Base-by-base conservation (phyloP, 2,888 invertebrate species). In the Spisula subtruncata region DNA sequence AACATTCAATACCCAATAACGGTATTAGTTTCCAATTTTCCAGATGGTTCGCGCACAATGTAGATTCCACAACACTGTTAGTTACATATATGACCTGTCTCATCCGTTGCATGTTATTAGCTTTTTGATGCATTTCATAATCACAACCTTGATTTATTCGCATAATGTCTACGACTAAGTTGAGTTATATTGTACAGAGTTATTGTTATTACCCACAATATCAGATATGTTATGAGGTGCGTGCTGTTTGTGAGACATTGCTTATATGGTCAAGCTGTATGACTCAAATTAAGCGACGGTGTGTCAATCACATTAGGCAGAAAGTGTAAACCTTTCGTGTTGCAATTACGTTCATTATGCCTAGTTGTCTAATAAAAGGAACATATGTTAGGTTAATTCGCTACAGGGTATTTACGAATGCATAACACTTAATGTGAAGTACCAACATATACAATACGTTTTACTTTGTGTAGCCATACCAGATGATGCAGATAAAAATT, bases 281-380 rank as follows among this genome's bases (percentile, higher is more conserved):
- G 32, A 16, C 75, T 75, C 25, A 75, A 75, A 75, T 75, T 32
- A 35, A 75, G 35, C 75, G 16, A 32, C 75, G 75, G 75, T 32
- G 35, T 35, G 75, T 75, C 75, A 75, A 35, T 75, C 75, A 16
- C 75, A 35, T 35, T 75, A 75, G 16, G 14, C 75, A 18, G 18
- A 32, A 18, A 75, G 32, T 75, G 32, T 75, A 16, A 35, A 75
- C 6, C 20, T 14, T 75, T 75, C 75, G 75, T 75, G 75, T 35
- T 32, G 75, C 25, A 75, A 75, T 75, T 75, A 75, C 14, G 75
- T 32, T 35, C 75, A 75, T 75, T 75, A 75, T 75, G 14, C 12
- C 35, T 75, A 35, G 75, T 75, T 35, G 75, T 16, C 75, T 75
- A 35, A 75, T 75, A 32, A 18, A 35, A 75, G 35, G n/a, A 66